Conservation (phyloP, 2,113 vertebrate genomes). For the Corythoichthys intestinalis region DNA sequence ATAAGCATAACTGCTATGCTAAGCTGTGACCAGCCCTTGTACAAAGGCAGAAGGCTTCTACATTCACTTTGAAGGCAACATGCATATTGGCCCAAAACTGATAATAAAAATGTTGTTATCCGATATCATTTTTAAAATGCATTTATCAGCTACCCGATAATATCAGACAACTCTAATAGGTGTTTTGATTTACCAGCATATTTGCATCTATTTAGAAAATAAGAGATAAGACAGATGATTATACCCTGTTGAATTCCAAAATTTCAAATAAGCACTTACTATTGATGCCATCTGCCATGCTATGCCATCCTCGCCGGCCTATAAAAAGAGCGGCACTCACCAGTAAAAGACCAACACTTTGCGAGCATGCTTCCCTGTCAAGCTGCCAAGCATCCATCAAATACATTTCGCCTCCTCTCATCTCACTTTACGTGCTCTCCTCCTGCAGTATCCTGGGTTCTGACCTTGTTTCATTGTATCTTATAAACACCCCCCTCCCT, state of each 20-base stretch:
- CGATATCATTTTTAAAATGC: too few relatives aligned
- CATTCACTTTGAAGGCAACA: too few relatives aligned
- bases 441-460: constrained; percentile 27
- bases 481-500: constrained; percentile 4
- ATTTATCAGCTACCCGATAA: too few relatives aligned
- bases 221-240: constrained; percentile 8
- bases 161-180: too few relatives aligned
- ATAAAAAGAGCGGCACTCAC: constrained; percentile 36
- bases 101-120: too few relatives aligned
- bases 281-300: constrained; percentile 41
- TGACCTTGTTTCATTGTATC: constrained; percentile 39
- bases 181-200: too few relatives aligned
- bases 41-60: too few relatives aligned
- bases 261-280: constrained; percentile 44
- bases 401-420: constrained; percentile 30
- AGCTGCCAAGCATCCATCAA: constrained; percentile 56
- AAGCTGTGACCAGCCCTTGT: too few relatives aligned
- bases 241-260: constrained; percentile 25
- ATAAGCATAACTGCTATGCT: too few relatives aligned
- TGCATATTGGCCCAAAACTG: too few relatives aligned
- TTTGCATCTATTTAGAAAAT: neutral
- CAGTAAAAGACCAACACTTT: constrained; percentile 23
- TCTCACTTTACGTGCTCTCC: constrained; percentile 37
- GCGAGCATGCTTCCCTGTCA: constrained; percentile 39
- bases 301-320: constrained; percentile 26